These are phyloP conservation scores for Misgurnus anguillicaudatus DNA, from an alignment of 2,113 vertebrate genomes.

Conservation along the genomic window DNA sequence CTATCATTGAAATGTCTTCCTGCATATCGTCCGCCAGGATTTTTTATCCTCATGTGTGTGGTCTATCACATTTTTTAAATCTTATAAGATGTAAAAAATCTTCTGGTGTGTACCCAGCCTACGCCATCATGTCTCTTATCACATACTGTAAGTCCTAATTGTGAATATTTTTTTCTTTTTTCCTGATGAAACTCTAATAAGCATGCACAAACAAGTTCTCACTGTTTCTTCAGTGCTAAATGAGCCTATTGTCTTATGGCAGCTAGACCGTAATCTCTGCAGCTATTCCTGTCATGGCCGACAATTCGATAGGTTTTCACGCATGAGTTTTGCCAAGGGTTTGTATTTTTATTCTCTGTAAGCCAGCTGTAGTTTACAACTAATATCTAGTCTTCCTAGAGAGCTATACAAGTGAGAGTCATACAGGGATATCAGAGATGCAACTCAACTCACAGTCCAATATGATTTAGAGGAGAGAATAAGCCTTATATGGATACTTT, in stretches of 20 bases:
- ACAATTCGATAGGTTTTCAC: constrained; percentile 79
- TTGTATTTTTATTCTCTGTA: constrained; percentile 68
- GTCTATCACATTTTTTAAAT: too few species aligned
- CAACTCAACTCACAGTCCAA: not conserved
- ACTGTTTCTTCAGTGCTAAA: constrained; percentile 62
- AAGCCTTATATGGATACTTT: too few species aligned
- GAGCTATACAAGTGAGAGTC: not conserved
- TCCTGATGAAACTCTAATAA: constrained; percentile 38
- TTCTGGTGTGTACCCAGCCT: too few species aligned
- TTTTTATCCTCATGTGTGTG: too few species aligned
- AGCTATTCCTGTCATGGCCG: constrained; percentile 75
- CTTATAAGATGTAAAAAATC: too few species aligned
- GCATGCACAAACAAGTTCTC: constrained; percentile 60
- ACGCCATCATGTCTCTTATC: not conserved
- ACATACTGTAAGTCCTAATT: not conserved
- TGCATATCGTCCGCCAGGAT: too few species aligned
- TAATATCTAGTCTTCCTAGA: constrained; percentile 66
- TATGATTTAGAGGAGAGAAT: too few species aligned
- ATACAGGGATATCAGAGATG: not conserved
- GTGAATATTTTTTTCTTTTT: not conserved
- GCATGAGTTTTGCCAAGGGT: constrained; percentile 71
- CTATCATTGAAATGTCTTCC: too few species aligned
- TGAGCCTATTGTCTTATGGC: constrained; percentile 70
- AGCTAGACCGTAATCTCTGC: constrained; percentile 69
- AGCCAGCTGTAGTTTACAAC: constrained; percentile 72